Percentiles rank a stretch among this genome's conserved stretches.
Conservation (phyloP, 2,113 vertebrate genomes). For the Leptodactylus fuscus region DNA sequence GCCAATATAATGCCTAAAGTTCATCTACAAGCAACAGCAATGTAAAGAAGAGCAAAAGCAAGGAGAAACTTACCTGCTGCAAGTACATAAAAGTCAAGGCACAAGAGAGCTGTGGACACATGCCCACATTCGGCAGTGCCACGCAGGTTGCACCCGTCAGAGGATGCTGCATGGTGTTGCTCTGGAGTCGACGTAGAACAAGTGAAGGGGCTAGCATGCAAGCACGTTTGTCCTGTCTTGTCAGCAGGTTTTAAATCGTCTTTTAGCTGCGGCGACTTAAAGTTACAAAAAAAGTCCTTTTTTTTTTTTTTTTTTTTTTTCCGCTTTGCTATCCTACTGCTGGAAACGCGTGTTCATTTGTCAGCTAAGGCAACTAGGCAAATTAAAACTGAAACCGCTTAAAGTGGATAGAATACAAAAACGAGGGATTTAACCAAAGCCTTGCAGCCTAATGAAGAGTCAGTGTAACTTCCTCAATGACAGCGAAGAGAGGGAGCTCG, state of each 20-base stretch:
- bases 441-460: constrained; percentile 75
- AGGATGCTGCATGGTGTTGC: constrained; percentile 92
- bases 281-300: constrained; percentile 61
- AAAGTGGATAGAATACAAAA: background rate
- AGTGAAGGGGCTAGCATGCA: constrained; percentile 79
- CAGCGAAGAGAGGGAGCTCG: constrained; percentile 71
- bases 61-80: constrained; percentile 91
- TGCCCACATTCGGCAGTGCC: constrained; percentile 91
- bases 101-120: constrained; percentile 96
- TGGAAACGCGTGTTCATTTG: constrained; percentile 68
- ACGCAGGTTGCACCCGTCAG: constrained; percentile 93
- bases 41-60: constrained; percentile 10
- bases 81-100: constrained; percentile 99
- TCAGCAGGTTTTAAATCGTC: constrained; percentile 63
- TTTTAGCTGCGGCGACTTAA: constrained; percentile 58
- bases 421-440: constrained; percentile 50
- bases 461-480: constrained; percentile 77
- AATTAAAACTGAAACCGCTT: constrained; percentile 61
- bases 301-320: background rate
- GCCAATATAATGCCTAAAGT: background rate
- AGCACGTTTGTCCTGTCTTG: constrained; percentile 73
- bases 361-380: constrained; percentile 74
- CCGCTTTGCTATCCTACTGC: constrained; percentile 53
- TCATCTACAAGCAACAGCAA: background rate
- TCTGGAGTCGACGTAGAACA: constrained; percentile 77